phyloP scores from a whole-genome alignment of 2,888 invertebrate species.

The Heteropelma amictum region DNA sequence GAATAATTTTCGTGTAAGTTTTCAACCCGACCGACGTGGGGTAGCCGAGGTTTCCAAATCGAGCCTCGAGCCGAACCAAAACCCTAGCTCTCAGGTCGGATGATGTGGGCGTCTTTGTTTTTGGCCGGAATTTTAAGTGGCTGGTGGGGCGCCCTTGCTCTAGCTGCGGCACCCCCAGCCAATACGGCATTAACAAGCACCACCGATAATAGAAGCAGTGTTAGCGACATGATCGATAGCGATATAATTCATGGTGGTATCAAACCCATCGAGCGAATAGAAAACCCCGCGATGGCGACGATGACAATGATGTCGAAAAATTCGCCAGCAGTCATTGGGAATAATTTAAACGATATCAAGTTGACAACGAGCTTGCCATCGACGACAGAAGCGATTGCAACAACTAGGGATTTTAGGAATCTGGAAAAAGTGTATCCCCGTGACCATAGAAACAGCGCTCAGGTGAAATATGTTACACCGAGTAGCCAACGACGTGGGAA shows the following conservation, averaged over 20 bases:
- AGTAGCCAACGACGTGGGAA: neutral
- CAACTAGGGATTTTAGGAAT: constrained; percentile 2
- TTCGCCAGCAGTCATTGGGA: constrained; percentile 28
- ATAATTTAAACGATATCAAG: constrained; percentile 4
- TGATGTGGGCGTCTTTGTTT: constrained; percentile 76
- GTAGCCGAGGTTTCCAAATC: constrained; percentile 62
- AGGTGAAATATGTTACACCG: neutral
- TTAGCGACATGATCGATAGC: constrained; percentile 29
- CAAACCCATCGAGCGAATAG: constrained; percentile 12
- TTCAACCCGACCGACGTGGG: constrained; percentile 33
- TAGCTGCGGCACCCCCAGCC: constrained; percentile 72
- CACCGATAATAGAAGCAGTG: constrained; percentile 28
- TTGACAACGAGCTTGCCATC: constrained; percentile 15
- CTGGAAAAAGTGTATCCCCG: constrained; percentile 5
- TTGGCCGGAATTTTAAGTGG: constrained; percentile 75
- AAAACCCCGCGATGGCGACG: constrained; percentile 14
- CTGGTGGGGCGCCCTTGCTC: constrained; percentile 74
- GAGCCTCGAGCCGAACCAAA: constrained; percentile 51
- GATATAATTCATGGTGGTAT: constrained; percentile 10
- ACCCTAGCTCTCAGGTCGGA: constrained; percentile 67
- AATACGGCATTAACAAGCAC: constrained; percentile 54
- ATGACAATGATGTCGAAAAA: constrained; percentile 34
- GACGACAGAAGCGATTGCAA: constrained; percentile 7
- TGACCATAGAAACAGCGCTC: constrained; percentile 20
- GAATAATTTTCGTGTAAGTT: neutral